Percentiles rank a stretch among this genome's conserved stretches.
Evolutionary conservation across 2,888 invertebrate species (phyloP).

Genomic region (Buathra laborator): DNA sequence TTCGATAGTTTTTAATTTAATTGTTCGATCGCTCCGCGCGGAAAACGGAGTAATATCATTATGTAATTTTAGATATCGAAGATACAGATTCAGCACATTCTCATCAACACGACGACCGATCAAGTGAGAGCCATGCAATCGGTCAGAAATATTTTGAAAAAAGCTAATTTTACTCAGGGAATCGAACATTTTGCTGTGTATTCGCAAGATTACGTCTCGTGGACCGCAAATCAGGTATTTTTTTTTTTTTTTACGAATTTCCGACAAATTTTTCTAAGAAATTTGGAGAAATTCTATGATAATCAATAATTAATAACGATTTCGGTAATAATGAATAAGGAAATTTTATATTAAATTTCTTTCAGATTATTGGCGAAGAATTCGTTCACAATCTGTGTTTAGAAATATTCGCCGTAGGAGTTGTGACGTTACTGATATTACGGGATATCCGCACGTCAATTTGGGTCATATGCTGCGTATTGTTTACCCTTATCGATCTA

Average conservation of each 20-base stretch:
- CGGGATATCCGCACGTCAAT: constrained; percentile 84
- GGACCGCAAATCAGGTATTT: constrained; percentile 82
- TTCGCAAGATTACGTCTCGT: constrained; percentile 82
- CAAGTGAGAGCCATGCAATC: constrained; percentile 83
- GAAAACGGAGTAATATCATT: constrained; percentile 35
- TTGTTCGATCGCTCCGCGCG: constrained; percentile 3
- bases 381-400: constrained; percentile 84
- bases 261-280: no score
- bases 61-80: constrained; percentile 79
- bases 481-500: constrained; percentile 85
- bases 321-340: neutral
- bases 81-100: constrained; percentile 82
- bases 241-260: constrained; percentile 1
- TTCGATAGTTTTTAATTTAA: constrained; percentile 6
- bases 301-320: neutral
- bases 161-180: constrained; percentile 77
- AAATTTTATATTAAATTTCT: neutral
- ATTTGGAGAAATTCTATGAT: no score
- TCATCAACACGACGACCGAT: constrained; percentile 79
- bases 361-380: constrained; percentile 83
- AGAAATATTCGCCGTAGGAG: constrained; percentile 84
- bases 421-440: constrained; percentile 84
- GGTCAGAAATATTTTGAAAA: constrained; percentile 76
- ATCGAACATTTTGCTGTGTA: constrained; percentile 78
- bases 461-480: constrained; percentile 85